Evolutionary conservation across 2,888 invertebrate genomes (phyloP).

Genomic region (Nasonovia ribisnigri): DNA sequence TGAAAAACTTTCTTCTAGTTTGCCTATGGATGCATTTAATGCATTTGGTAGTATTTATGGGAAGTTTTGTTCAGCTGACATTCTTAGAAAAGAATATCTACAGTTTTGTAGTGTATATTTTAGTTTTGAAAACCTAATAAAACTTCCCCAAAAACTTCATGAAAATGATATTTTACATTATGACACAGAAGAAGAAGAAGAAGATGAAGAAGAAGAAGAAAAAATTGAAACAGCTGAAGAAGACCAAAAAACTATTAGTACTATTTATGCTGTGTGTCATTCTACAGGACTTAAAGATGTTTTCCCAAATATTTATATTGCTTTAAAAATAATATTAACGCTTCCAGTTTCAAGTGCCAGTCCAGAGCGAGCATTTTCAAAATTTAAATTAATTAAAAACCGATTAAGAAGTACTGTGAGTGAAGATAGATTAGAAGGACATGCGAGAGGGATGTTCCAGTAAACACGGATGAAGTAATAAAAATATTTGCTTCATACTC

Average conservation of each 20-base stretch:
- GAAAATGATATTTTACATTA: constrained; percentile 12
- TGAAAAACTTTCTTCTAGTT: no score
- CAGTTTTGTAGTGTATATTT: neutral
- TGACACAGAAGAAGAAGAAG: constrained; percentile 4
- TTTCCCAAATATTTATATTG: constrained; percentile 23
- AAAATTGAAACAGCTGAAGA: no score
- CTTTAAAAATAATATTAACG: neutral
- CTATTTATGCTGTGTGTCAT: no score
- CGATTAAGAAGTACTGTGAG: constrained; percentile 12
- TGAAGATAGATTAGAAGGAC: no score
- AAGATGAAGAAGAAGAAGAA: neutral
- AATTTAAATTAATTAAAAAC: neutral
- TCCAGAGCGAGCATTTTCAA: constrained; percentile 24
- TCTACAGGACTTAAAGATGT: constrained; percentile 27
- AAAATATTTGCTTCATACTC: no score
- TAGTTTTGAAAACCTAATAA: constrained; percentile 10
- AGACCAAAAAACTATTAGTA: no score
- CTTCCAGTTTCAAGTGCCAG: constrained; percentile 15
- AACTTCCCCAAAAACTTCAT: constrained; percentile 26
- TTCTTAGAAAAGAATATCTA: no score
- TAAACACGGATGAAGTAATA: no score
- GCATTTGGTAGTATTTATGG: no score
- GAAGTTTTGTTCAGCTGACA: no score
- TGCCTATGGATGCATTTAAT: no score
- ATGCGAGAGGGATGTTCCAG: no score